Base-by-base conservation (phyloP, 2,113 vertebrate species). In the Ardeotis arabs region DNA sequence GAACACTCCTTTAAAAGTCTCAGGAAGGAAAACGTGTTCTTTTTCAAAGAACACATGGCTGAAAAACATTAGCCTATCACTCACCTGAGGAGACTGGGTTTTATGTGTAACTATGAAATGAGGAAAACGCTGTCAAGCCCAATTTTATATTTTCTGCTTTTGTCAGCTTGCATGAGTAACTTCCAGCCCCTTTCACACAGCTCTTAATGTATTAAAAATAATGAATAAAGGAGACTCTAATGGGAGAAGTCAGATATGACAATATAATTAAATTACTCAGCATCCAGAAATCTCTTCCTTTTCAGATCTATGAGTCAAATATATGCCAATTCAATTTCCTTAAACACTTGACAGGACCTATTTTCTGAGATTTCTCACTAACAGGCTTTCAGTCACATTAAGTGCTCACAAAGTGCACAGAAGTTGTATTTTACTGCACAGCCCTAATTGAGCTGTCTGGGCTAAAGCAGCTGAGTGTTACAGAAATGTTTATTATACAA, bases 401-500 rank as follows among this genome's bases (percentile, higher is more conserved):
- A 98, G 94, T 95, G 93, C 81, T 96, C 90, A 91, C 90, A 86
- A 97, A 98, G 95, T 96, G 87, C 91, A 93, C 49, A 87, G 93
- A 96, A 97, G 95, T 96, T 97, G 96, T 96, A 97, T 97, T 98
- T 98, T 97, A 97, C 96, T 60, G 25, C 85, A 80, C 33, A 87
- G 89, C 29, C 78, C 94, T 98, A 98, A 98, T 96, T 97, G 97
- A 98, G 97, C 96, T 98, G 96, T 97, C 98, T 95, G 66, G 76
- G 92, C 89, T 97, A 97, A 97, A 97, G 95, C 44, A 97, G 94
- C 90, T 37, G 87, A 95, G 96, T 89, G 95, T 90, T 97, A 97
- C 78, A 93, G 95, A 98, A 97, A 97, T 97, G 97, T 98, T 98
- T 98, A 97, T 97, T 97, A 96, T 94, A 98, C 93, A 97, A 97